Percentiles rank a stretch among this genome's conserved stretches.
Evolutionary conservation across 1,140 invertebrate genomes (phyloP).

Genomic region (Meteorus sp.): DNA sequence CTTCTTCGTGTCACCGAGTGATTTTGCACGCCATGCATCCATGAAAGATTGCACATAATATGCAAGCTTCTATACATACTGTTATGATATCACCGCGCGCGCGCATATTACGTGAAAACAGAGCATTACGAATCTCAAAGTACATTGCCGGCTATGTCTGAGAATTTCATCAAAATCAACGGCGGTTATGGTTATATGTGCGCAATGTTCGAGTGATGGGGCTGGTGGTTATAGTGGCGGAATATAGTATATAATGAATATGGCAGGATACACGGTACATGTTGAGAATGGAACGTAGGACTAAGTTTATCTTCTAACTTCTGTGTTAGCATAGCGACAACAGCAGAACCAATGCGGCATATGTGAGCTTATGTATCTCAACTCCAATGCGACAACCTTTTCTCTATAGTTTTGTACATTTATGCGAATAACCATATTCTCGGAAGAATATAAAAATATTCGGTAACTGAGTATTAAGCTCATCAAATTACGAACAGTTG

Average conservation of each 20-base stretch:
- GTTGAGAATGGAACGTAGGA: background rate
- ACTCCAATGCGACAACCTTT: slow-evolving; percentile 20
- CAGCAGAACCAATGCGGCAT: no score
- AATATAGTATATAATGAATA: no score
- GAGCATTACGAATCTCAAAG: slow-evolving; percentile 40
- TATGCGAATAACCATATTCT: slow-evolving; percentile 6
- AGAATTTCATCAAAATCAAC: slow-evolving; percentile 33
- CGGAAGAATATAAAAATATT: slow-evolving; percentile 44
- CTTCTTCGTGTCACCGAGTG: no score
- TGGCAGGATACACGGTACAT: background rate
- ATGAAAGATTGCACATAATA: slow-evolving; percentile 37
- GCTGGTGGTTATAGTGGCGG: background rate
- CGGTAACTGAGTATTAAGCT: no score
- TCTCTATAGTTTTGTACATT: slow-evolving; percentile 5
- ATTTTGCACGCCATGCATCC: slow-evolving; percentile 43
- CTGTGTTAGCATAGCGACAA: no score
- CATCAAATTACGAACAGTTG: no score
- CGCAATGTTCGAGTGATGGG: background rate
- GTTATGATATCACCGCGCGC: slow-evolving; percentile 49
- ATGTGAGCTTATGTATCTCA: slow-evolving; percentile 5
- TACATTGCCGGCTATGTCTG: slow-evolving; percentile 28
- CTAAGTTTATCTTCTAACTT: slow-evolving; percentile 18
- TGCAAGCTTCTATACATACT: slow-evolving; percentile 32
- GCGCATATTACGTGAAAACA: slow-evolving; percentile 53
- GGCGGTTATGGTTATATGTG: background rate